Percentiles rank a stretch among this genome's conserved stretches.
Evolutionary conservation across 1,140 invertebrate genomes (phyloP).

Genomic region (Phthorimaea operculella): DNA sequence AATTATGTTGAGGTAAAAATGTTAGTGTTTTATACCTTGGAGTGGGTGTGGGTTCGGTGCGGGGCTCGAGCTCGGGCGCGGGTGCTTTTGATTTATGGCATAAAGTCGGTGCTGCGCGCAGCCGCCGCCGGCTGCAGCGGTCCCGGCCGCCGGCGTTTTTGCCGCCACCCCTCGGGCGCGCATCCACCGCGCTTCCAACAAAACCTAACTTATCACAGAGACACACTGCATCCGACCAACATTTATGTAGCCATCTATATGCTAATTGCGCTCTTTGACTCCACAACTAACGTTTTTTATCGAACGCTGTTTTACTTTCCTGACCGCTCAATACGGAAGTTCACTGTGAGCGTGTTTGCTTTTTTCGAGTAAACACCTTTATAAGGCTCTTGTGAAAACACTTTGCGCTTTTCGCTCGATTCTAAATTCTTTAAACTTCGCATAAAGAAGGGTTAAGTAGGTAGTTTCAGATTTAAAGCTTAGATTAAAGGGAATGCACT

Average conservation of each 20-base stretch:
- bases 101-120: constrained; percentile 35
- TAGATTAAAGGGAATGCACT: too few species aligned
- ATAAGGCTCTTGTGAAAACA: too few species aligned
- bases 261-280: too few species aligned
- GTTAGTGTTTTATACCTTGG: constrained; percentile 30
- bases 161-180: constrained; percentile 27
- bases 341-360: too few species aligned
- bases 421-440: too few species aligned
- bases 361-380: too few species aligned
- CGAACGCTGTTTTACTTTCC: too few species aligned
- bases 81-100: constrained; percentile 60
- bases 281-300: too few species aligned
- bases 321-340: too few species aligned
- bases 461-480: too few species aligned
- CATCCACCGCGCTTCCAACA: constrained; percentile 31
- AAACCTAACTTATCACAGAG: constrained; percentile 34
- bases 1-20: constrained; percentile 31
- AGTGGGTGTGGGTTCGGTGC: constrained; percentile 20
- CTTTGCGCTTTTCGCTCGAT: too few species aligned
- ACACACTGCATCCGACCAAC: constrained; percentile 15
- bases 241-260: not conserved
- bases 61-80: constrained; percentile 37
- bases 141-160: constrained; percentile 36
- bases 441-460: too few species aligned
- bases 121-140: constrained; percentile 14